A percentile compares a stretch with the other conserved stretches of the same genome.
These are phyloP conservation scores for Brachypodius melanocephalos DNA, from an alignment of 2,113 vertebrate genomes.

Conservation along the genomic window DNA sequence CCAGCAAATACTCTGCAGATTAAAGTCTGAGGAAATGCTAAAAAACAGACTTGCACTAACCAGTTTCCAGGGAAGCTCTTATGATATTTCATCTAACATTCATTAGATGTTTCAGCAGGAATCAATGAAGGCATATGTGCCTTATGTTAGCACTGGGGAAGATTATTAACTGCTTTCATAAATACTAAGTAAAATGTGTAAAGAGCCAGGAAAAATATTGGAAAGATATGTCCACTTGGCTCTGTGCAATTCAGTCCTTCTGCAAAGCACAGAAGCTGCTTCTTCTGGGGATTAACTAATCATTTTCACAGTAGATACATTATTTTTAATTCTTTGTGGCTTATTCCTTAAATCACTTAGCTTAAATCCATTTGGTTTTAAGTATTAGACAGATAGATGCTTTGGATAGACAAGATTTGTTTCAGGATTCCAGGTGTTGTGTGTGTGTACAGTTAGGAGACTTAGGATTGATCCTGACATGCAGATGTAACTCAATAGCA, in stretches of 20 bases:
- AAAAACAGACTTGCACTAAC: not conserved
- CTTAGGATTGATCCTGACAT: not conserved
- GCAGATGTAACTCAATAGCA: not conserved
- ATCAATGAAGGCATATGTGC: not conserved
- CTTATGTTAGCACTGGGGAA: not conserved
- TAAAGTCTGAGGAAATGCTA: not conserved
- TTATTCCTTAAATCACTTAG: not conserved
- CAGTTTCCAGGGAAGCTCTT: not conserved
- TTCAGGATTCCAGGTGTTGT: not conserved
- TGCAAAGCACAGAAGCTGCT: not conserved
- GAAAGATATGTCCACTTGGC: not conserved
- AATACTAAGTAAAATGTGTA: not conserved
- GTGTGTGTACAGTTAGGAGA: not conserved
- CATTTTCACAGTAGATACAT: not conserved
- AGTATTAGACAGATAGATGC: not conserved
- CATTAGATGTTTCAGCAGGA: not conserved
- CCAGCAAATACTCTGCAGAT: not conserved
- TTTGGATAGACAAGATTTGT: not conserved
- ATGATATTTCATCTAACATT: not conserved
- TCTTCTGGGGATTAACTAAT: not conserved
- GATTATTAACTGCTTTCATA: not conserved
- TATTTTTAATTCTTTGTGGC: not conserved
- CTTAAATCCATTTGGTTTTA: not conserved
- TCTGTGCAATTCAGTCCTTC: not conserved
- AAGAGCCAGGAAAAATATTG: conserved; percentile 35